Evolutionary conservation across 2,113 vertebrate genomes (phyloP).

Genomic region (Mus spicilegus): DNA sequence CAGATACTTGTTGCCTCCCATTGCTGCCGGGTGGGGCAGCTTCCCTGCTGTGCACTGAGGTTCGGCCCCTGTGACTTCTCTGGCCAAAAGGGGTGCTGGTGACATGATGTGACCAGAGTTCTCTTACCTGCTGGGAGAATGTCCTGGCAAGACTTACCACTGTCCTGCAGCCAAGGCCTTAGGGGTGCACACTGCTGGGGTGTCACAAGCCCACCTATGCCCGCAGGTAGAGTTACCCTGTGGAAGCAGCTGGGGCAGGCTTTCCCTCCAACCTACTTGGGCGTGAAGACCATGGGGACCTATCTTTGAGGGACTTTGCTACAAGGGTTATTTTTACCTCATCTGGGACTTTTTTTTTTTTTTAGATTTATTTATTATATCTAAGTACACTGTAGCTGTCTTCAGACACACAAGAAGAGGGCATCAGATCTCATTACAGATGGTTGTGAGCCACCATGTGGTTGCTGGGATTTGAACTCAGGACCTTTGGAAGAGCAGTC

Average conservation of each 20-base stretch:
- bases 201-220: too few species aligned
- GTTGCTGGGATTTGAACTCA: too few species aligned
- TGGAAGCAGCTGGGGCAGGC: too few species aligned
- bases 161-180: background rate
- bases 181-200: too few species aligned
- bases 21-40: background rate
- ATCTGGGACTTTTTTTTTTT: background rate
- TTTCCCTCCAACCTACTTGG: background rate
- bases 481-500: too few species aligned
- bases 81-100: background rate
- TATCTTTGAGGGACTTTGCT: background rate
- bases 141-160: fast-evolving
- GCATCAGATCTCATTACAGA: too few species aligned
- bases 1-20: background rate
- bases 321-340: background rate
- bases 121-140: fast-evolving
- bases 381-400: too few species aligned
- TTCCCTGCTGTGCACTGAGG: background rate
- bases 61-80: background rate
- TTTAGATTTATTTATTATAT: too few species aligned
- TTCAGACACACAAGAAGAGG: too few species aligned
- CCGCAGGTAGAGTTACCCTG: too few species aligned
- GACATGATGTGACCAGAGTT: background rate
- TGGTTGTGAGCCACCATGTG: too few species aligned
- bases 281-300: fast-evolving